These are phyloP conservation scores for Rhynchonycteris naso DNA, from an alignment of 2,797 vertebrate genomes.

Conservation along the genomic window DNA sequence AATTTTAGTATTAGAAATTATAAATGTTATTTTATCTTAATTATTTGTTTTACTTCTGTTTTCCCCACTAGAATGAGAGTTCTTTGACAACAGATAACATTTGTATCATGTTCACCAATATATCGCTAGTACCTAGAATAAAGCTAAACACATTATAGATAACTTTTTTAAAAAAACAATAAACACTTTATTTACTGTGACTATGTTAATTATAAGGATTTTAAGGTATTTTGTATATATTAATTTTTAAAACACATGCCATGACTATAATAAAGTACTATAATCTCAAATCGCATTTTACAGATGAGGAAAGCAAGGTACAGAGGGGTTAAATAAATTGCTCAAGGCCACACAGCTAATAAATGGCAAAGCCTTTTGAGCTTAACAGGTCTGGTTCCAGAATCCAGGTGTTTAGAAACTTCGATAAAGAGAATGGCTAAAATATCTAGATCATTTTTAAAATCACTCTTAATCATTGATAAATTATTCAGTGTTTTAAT, in stretches of 20 bases:
- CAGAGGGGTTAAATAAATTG: background rate
- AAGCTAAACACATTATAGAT: background rate
- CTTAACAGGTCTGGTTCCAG: background rate
- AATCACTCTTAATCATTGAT: background rate
- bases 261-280: background rate
- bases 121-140: background rate
- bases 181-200: background rate
- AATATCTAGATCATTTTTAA: background rate
- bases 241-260: background rate
- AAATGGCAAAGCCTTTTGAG: background rate
- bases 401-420: background rate
- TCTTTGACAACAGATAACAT: background rate
- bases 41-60: background rate
- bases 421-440: background rate
- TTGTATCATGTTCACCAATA: background rate
- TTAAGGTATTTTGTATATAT: background rate
- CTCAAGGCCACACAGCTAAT: background rate
- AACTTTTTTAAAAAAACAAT: background rate
- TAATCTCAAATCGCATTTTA: background rate
- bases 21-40: background rate
- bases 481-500: background rate
- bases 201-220: background rate
- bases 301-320: slow-evolving; percentile 19
- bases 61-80: background rate
- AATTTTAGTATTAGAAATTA: slow-evolving; percentile 1